These are phyloP conservation scores for Cyclopterus lumpus DNA, from an alignment of 2,797 vertebrate genomes.

Conservation along the genomic window DNA sequence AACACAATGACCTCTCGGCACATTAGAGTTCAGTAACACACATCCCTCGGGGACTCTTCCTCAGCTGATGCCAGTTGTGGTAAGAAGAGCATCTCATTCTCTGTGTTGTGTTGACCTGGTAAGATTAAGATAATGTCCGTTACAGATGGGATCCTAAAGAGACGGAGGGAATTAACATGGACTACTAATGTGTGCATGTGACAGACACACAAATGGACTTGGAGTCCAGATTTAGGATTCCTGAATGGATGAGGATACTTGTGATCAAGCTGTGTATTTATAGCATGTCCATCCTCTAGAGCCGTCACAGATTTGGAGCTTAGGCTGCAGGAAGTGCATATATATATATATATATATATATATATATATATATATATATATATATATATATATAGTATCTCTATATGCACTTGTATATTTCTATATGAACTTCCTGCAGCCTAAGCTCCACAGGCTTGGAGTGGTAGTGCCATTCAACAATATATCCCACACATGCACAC, in stretches of 20 bases:
- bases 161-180: slow-evolving; percentile 50
- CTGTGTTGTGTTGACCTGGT: slow-evolving; percentile 21
- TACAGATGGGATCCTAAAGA: slow-evolving; percentile 37
- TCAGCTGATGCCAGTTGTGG: slow-evolving; percentile 1
- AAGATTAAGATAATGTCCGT: slow-evolving; percentile 57
- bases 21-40: slow-evolving; percentile 16
- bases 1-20: not conserved
- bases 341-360: not conserved
- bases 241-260: slow-evolving; percentile 55
- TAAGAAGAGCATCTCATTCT: slow-evolving; percentile 24
- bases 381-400: slow-evolving; percentile 81
- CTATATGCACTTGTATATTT: too few relatives aligned
- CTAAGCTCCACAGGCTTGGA: too few relatives aligned
- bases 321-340: slow-evolving; percentile 68
- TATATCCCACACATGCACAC: slow-evolving; percentile 11
- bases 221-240: slow-evolving; percentile 55
- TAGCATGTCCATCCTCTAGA: slow-evolving; percentile 69
- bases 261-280: slow-evolving; percentile 68
- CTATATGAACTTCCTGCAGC: too few relatives aligned
- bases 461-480: slow-evolving; percentile 27
- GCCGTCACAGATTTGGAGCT: slow-evolving; percentile 75
- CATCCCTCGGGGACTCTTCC: slow-evolving; percentile 5
- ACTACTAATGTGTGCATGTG: slow-evolving; percentile 34
- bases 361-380: not conserved
- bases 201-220: slow-evolving; percentile 17